Evolutionary conservation across 2,113 vertebrate genomes (phyloP), one percentile per base, ranked within the genome.

Genomic region (Cyanistes caeruleus): DNA sequence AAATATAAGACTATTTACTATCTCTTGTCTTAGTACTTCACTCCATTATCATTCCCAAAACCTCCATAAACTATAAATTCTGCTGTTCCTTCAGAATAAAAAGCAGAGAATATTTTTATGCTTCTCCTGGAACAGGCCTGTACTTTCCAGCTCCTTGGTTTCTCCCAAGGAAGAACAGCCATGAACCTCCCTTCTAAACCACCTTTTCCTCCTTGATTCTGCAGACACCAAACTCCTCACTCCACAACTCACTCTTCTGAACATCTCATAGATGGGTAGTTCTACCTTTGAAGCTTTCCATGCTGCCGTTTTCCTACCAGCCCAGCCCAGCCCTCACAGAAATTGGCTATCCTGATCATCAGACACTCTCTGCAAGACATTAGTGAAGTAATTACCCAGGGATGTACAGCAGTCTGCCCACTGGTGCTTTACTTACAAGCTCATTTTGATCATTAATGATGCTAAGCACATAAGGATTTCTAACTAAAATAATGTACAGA

Each of bases 171-270:
- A 78, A 24, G 59, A 73, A 9, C 12, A 68, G 14, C 8, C 14
- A 23, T 0, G 0, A 35, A 5, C 8, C 18, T 74, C 17, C 14
- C 4, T 53, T 77, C 18, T 35, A 90, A 82, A 76, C 5, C 13
- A 75, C 10, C 4, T 79, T 87, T 79, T 33, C 3, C 8, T 8
- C 24, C 16, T 21, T 41, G 28, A 79, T 31, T n/a, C 39, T 78
- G 39, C 33, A 37, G 72, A 33, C 17, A 41, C 16, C 13, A 48
- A 44, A 25, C 10, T 70, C 52, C 35, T 37, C 52, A 33, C 35
- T 56, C 37, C 25, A 3, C 11, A 11, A 20, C 56, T 85, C 21
- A 51, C 19, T 64, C 30, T 43, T 64, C 63, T 44, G 35, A 33
- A 11, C 18, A 65, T 48, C 18, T 24, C 37, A 44, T 15, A 35